phyloP scores from a whole-genome alignment of 2,797 vertebrate genomes.

The Pangasius macronema region DNA sequence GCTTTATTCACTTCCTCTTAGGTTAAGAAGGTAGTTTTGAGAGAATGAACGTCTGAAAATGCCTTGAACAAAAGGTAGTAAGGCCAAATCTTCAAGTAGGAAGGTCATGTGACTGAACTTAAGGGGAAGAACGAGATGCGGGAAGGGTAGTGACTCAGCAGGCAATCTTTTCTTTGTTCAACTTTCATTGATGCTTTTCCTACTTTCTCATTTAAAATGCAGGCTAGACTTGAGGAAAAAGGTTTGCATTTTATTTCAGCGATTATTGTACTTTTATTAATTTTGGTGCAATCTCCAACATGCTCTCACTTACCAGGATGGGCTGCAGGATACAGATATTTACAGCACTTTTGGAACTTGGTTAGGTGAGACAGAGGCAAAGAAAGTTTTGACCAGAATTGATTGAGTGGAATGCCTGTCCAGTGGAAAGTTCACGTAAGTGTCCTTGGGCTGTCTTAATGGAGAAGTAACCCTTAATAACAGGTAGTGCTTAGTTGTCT shows the following conservation, averaged over 20 bases:
- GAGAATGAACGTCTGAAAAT: not conserved
- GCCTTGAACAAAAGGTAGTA: slow-evolving; percentile 16
- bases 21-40: not conserved
- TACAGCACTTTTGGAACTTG: not conserved
- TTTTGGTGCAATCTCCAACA: not conserved
- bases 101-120: slow-evolving; percentile 37
- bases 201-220: not conserved
- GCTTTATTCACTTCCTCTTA: not conserved
- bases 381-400: not conserved
- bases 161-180: slow-evolving; percentile 27
- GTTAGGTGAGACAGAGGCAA: not conserved
- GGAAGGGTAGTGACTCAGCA: slow-evolving; percentile 30
- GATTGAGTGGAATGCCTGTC: not conserved
- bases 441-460: not conserved
- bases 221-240: not conserved
- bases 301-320: not conserved
- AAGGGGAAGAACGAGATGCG: slow-evolving; percentile 26
- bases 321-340: not conserved
- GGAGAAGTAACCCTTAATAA: not conserved
- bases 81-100: slow-evolving; percentile 23
- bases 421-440: not conserved
- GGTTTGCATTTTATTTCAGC: not conserved
- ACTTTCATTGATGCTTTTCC: not conserved
- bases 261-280: not conserved
- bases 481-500: not conserved